Evolutionary conservation across 2,113 vertebrate genomes (phyloP), one percentile per base, ranked within the genome.

Genomic region (Channa maculata): DNA sequence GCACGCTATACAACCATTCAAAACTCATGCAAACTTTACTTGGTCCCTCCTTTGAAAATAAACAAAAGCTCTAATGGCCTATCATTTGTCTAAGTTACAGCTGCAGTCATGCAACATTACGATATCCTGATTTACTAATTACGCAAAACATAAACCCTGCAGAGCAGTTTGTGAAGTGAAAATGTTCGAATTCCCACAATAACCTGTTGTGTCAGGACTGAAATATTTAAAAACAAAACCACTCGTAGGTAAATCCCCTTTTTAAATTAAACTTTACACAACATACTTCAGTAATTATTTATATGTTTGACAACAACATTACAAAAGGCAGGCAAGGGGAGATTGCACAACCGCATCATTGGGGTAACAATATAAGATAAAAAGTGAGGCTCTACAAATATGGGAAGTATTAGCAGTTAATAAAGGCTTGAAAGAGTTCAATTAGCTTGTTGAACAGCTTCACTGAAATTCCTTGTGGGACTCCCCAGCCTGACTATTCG

Each of bases 321-420:
- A 55, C 58, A 64, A 65, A 83, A 59, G 43, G 24, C 37, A 45
- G 51, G 79, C 71, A 64, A 59, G 58, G 74, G 54, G 69, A 52
- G 63, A 75, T 72, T 75, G 79, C 75, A 66, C 76, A 48, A 81
- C 80, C 83, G 58, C 80, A 82, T 85, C 76, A 92, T 67, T 75
- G 74, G 45, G 71, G 68, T 7, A 77, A 85, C 57, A 88, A 86
- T 63, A 70, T 48, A 72, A 85, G 75, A 88, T 89, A 73, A 91
- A 91, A 89, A 79, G 67, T 63, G 50, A 84, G 83, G 52, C 15
- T 54, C 72, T 73, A 67, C 46, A 60, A 84, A 88, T 60, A 68
- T 86, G 82, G 86, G 92, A 91, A 50, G 70, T 80, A 88, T 93
- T 92, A 94, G 83, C 90, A 90, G 87, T 88, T 91, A 91, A 93